Evolutionary conservation across 2,113 vertebrate genomes (phyloP).

Genomic region (Sinocyclocheilus grahami): DNA sequence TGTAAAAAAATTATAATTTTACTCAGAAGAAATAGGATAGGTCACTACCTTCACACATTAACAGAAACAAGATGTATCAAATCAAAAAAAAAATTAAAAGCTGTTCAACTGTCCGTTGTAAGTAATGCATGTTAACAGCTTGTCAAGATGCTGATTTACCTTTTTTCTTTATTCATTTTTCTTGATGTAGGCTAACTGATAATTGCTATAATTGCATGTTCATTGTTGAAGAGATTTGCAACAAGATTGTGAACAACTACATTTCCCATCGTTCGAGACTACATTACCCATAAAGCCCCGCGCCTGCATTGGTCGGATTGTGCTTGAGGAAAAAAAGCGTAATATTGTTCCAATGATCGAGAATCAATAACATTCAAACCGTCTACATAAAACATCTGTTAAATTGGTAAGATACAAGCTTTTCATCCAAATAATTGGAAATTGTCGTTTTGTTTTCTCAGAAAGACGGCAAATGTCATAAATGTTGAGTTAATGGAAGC

Average conservation of each 20-base stretch:
- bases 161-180: background rate
- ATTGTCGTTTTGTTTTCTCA: background rate
- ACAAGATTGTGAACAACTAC: constrained; percentile 8
- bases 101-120: background rate
- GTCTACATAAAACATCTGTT: background rate
- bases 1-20: background rate
- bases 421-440: background rate
- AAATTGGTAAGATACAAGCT: constrained; percentile 23
- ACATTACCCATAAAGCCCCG: constrained; percentile 58
- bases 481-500: constrained; percentile 26
- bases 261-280: constrained; percentile 49
- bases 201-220: background rate
- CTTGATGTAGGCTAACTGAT: background rate
- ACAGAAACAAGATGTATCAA: too few species aligned
- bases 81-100: too few species aligned
- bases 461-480: background rate
- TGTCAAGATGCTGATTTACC: background rate
- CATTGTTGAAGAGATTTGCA: background rate
- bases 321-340: background rate
- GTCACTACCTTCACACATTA: background rate
- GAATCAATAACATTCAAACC: constrained; percentile 6
- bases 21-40: background rate
- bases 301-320: constrained; percentile 36
- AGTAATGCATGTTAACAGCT: background rate
- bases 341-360: constrained; percentile 78